phyloP scores from a whole-genome alignment of 2,888 invertebrate species.

The Lithosia quadra region DNA sequence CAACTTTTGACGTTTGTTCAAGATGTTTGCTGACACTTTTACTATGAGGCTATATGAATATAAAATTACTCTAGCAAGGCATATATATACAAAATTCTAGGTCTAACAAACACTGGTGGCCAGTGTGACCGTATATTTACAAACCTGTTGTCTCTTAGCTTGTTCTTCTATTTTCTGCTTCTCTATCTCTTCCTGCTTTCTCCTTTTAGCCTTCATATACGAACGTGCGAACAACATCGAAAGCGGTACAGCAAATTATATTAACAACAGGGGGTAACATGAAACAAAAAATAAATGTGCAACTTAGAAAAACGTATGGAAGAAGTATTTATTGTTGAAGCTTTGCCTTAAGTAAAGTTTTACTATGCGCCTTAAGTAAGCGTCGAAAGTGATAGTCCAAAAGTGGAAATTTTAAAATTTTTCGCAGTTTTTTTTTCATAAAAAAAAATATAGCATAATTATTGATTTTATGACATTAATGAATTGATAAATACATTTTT shows the following conservation, averaged over 20 bases:
- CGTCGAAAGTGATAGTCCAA: background rate
- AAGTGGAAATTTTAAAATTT: too few relatives aligned
- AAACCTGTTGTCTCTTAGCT: conserved; percentile 94
- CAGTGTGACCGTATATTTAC: conserved; percentile 32
- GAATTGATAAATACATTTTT: too few relatives aligned
- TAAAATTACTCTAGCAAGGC: conserved; percentile 9
- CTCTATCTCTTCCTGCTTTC: conserved; percentile 94
- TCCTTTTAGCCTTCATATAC: conserved; percentile 91
- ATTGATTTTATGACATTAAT: background rate
- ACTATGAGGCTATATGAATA: too few relatives aligned
- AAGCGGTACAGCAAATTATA: conserved; percentile 85
- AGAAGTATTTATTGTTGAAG: background rate
- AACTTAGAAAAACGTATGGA: conserved; percentile 26
- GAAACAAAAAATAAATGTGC: conserved; percentile 74
- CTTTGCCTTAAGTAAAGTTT: background rate
- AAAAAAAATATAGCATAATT: background rate
- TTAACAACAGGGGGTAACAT: conserved; percentile 73
- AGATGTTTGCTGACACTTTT: too few relatives aligned
- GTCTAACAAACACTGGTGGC: background rate
- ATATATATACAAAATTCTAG: conserved; percentile 3
- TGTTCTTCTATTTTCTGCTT: conserved; percentile 94
- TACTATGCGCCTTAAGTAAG: background rate
- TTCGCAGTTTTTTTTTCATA: too few relatives aligned
- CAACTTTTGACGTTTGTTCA: too few relatives aligned
- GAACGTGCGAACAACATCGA: conserved; percentile 82